Base-by-base conservation (phyloP, 2,888 invertebrate species). In the Drosophila acutilabella region DNA sequence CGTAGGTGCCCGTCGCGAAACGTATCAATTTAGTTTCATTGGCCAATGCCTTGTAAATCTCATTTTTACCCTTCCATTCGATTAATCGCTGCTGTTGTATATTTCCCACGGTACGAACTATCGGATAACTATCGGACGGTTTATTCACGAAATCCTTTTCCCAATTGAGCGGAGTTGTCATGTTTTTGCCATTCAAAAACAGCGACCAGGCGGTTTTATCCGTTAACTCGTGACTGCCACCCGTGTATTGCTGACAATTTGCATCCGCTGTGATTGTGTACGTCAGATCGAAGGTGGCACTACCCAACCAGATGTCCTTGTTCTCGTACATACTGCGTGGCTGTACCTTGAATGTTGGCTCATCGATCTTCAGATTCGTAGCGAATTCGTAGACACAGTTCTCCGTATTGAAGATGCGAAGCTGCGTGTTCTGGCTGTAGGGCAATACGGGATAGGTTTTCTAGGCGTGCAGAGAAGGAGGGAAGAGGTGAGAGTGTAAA, bases 331-430 rank as follows among this genome's bases (percentile, higher is more conserved):
- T 65, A 10, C 74, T 65, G 26, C 80, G 18, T 0, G 80, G 53
- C 0, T 79, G 70, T 1, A 92, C 68, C 4, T 8, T 23, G 14
- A 92, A 85, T 0, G n/a, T 30, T 13, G 3, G 11, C 61, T 51
- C 0, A 42, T 71, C 64, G 13, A 18, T 47, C 5, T 36, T 23
- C 4, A 90, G 68, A 40, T 90, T 89, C 0, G 89, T 80, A 0
- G 23, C 54, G 38, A 92, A 78, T 5, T 52, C 52, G 57, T 89
- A 91, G 13, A 53, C 61, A 81, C 95, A 95, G 8, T 73, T 75
- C 57, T 93, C 93, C 11, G 94, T 94, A 82, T 96, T 97, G 91
- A 95, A 96, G 30, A 97, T 91, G 78, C 96, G 93, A 18, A 96
- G 76, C 89, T 97, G 96, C 0, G 94, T 94, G 23, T 93, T 88